Base-by-base conservation (phyloP, 2,113 vertebrate species). In the Donacobius atricapilla region DNA sequence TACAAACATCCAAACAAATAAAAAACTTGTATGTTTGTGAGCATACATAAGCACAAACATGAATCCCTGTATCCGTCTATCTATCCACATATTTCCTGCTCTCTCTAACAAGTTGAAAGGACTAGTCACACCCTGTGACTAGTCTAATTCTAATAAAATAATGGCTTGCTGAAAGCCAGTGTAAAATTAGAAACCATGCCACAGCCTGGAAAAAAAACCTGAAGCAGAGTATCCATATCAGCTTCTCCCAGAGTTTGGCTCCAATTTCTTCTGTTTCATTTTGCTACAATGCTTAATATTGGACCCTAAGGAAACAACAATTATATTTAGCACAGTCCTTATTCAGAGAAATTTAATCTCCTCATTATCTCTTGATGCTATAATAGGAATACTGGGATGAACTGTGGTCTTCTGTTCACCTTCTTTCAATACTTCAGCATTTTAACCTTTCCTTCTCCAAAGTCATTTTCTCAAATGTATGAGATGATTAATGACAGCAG, bases 331-430 rank as follows among this genome's bases (percentile, higher is more conserved):
- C 50, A 73, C 84, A 94, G 77, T 91, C 86, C 80, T 97, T 97
- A 95, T 85, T 93, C 80, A 91, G 89, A 92, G 97, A 98, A 97
- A 97, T 95, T 90, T 88, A 95, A 97, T 96, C 91, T 94, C 35
- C 18, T 17, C 56, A 50, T 87, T 96, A 96, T 84, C 86, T 93
- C 79, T 91, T 80, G 69, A 94, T 86, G 58, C 58, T 94, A 47
- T 89, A 93, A 95, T 73, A 89, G 45, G 77, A 96, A 89, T 11
- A 11, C 40, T 79, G 51, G 35, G 48, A 83, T 79, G 86, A 92
- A 93, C 68, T 90, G 71, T 97, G 89, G 83, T 94, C 94, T 94
- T 97, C 86, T 96, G 78, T 94, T 97, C 89, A 94, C 91, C 72
- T 91, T 87, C 72, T 92, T 93, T 90, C 79, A 92, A 25, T 93